Percentiles rank a stretch among this genome's conserved stretches.
These are phyloP conservation scores for Acrocyrtus sp. DNA, from an alignment of 2,888 invertebrate genomes.

Conservation along the genomic window DNA sequence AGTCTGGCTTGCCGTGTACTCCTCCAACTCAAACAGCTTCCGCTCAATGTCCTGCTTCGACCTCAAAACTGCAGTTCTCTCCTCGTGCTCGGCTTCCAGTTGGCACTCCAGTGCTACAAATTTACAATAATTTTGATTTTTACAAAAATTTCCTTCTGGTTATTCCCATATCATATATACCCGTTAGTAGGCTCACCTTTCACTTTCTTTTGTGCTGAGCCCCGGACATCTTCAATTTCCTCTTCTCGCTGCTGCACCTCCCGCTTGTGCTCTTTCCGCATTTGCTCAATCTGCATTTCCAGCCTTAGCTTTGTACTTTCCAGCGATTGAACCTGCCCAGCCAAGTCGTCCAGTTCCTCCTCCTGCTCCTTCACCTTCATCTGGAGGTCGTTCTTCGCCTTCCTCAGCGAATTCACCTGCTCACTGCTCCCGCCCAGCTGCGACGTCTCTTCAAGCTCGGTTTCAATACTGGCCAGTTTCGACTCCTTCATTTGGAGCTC, in stretches of 20 bases:
- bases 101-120: conserved; percentile 86
- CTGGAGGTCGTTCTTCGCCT: conserved; percentile 88
- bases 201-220: conserved; percentile 90
- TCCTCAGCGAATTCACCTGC: conserved; percentile 83
- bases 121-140: too few relatives aligned
- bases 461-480: conserved; percentile 79
- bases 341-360: conserved; percentile 95
- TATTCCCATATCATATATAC: neutral
- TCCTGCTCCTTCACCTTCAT: conserved; percentile 80
- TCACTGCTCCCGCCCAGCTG: conserved; percentile 84
- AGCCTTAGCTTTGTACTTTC: conserved; percentile 92
- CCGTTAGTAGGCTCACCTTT: conserved; percentile 79
- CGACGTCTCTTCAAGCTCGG: conserved; percentile 87
- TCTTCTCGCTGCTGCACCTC: conserved; percentile 92
- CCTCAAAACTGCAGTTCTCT: conserved; percentile 83
- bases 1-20: conserved; percentile 72
- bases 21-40: conserved; percentile 79
- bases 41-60: conserved; percentile 94
- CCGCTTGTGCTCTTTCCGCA: conserved; percentile 88
- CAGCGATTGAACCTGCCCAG: conserved; percentile 87
- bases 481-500: conserved; percentile 92
- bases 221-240: conserved; percentile 91
- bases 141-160: neutral
- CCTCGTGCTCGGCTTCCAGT: conserved; percentile 92
- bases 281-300: conserved; percentile 93